Base-by-base conservation (phyloP, 2,888 invertebrate genomes). In the Melanophora roralis region DNA sequence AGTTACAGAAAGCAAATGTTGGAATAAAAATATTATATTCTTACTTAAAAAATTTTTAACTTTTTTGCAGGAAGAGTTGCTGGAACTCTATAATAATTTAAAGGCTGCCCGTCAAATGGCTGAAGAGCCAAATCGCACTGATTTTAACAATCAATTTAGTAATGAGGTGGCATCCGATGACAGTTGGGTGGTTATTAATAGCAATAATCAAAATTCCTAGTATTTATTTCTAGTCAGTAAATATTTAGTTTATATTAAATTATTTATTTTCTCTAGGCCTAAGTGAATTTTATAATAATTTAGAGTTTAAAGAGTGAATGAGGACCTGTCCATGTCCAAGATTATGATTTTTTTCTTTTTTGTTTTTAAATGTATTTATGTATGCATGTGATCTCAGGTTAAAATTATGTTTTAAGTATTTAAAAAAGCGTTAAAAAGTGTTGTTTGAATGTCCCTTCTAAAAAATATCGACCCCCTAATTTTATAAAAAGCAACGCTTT, bases 161-260 rank as follows among this genome's bases (percentile, higher is more conserved):
- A 65, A n/a, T 14, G 87, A 86, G 0, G n/a, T 78, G 7, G 79
- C 84, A 14, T 85, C 86, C 47, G 87, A 88, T 65, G 89, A 89
- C 78, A 88, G 89, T 19, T 89, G 89, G 89, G 89, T 89, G 53
- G 85, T 89, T 27, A 85, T 89, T 73, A 84, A 85, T 14, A 84
- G 86, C 16, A 87, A 88, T 75, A 84, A 86, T 47, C 83, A 85
- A 51, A 88, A 87, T 60, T 84, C 88, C 84, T 89, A 89, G 87
- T 84, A 76, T 69, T 40, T 62, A n/a, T n/a, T n/a, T n/a, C n/a
- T 27, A 27, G 27, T 27, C 6, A 72, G 12, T 60, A 55, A 32
- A 40, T 57, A 53, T 16, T 11, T 38, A 19, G 34, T 36, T 16
- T 38, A 55, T 64, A 60, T 21, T 34, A 16, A 32, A 57, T 27